Conservation (phyloP, 2,797 vertebrate species). For the Denticeps clupeoides region DNA sequence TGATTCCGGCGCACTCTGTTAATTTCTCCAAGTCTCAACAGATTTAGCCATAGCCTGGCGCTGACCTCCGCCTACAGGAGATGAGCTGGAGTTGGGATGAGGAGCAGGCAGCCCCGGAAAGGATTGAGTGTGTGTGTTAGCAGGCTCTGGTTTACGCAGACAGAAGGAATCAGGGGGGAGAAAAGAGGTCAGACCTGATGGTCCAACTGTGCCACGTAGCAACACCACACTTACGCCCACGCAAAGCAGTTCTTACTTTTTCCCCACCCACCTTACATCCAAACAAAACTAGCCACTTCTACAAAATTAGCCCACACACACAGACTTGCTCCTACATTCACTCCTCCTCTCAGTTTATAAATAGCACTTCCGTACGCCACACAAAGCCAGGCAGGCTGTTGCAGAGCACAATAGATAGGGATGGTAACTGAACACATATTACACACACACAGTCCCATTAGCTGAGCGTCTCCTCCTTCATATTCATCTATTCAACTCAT, state of each 20-base stretch:
- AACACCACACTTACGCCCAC: slow-evolving; percentile 12
- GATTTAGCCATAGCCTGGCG: slow-evolving; percentile 25
- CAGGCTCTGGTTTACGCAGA: slow-evolving; percentile 1
- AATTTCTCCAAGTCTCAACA: slow-evolving; percentile 1
- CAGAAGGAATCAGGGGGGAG: neutral
- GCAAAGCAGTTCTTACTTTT: too few relatives aligned
- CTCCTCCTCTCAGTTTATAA: slow-evolving; percentile 53
- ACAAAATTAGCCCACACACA: slow-evolving; percentile 10
- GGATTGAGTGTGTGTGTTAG: neutral
- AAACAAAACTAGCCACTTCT: slow-evolving; percentile 14
- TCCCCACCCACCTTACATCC: slow-evolving; percentile 1
- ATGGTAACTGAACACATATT: neutral
- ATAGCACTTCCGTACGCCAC: slow-evolving; percentile 53
- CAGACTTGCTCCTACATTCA: slow-evolving; percentile 37
- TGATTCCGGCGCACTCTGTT: too few relatives aligned
- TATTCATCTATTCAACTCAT: slow-evolving; percentile 8
- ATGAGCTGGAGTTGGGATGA: slow-evolving; percentile 7
- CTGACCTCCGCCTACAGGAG: slow-evolving; percentile 16
- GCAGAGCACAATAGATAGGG: neutral
- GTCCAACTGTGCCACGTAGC: too few relatives aligned
- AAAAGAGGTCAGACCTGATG: too few relatives aligned
- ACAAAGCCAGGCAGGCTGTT: slow-evolving; percentile 2
- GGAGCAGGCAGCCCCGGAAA: neutral
- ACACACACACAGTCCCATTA: slow-evolving; percentile 23
- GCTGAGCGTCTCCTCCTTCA: slow-evolving; percentile 26